Evolutionary conservation across 2,888 invertebrate genomes (phyloP).

Genomic region (Metalampra italica): DNA sequence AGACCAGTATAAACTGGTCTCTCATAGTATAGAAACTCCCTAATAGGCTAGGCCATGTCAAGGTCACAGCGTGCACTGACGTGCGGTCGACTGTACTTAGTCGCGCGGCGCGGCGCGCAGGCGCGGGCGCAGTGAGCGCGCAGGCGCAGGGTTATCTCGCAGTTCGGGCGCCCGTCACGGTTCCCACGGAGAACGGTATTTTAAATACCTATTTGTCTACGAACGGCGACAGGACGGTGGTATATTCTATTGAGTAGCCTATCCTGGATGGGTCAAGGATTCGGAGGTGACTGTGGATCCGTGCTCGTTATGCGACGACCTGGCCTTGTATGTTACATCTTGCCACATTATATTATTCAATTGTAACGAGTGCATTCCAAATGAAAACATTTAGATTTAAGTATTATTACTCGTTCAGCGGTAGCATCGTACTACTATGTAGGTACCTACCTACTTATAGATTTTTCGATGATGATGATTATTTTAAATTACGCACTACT

Average conservation of each 20-base stretch:
- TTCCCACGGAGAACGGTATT: conserved; percentile 75
- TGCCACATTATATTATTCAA: conserved; percentile 62
- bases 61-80: too few relatives aligned
- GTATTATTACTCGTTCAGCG: too few relatives aligned
- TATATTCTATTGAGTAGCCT: conserved; percentile 70
- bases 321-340: conserved; percentile 65
- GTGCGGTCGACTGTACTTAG: too few relatives aligned
- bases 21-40: too few relatives aligned
- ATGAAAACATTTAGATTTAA: conserved; percentile 14
- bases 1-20: too few relatives aligned
- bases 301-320: conserved; percentile 54
- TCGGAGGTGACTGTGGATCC: conserved; percentile 68
- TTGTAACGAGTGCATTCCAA: conserved; percentile 25
- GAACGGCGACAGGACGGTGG: conserved; percentile 66
- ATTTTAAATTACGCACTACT: too few relatives aligned
- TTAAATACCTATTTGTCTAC: conserved; percentile 75
- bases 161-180: conserved; percentile 63
- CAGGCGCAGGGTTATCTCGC: conserved; percentile 52
- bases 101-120: conserved; percentile 14
- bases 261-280: conserved; percentile 79
- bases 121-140: conserved; percentile 29
- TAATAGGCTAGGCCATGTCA: too few relatives aligned
- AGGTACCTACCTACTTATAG: too few relatives aligned
- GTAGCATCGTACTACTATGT: too few relatives aligned
- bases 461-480: too few relatives aligned